A percentile compares a stretch with the other conserved stretches of the same genome.
These are phyloP conservation scores for Odobenus rosmarus DNA, from an alignment of 2,113 vertebrate genomes.

Conservation along the genomic window DNA sequence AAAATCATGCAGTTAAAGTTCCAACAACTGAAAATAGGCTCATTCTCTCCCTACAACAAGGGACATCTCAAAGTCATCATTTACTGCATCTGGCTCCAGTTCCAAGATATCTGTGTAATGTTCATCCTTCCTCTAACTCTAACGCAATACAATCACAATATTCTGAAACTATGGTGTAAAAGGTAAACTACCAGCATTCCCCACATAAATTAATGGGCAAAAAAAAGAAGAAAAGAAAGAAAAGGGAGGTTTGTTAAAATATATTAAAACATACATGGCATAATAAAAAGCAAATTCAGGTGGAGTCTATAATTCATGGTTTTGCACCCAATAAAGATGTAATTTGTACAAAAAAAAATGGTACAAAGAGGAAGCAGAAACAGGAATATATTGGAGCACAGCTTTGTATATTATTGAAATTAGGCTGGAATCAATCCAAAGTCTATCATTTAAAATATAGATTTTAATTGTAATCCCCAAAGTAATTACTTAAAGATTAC, in stretches of 20 bases:
- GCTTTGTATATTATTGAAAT: not conserved
- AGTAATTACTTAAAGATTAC: not conserved
- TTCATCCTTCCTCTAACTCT: not conserved
- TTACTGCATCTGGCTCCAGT: not conserved
- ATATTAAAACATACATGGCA: not conserved
- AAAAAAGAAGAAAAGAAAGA: not conserved
- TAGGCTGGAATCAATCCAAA: not conserved
- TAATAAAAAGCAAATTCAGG: not conserved
- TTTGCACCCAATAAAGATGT: not conserved
- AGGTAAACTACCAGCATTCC: not conserved
- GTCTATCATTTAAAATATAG: not conserved
- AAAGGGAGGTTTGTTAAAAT: not conserved
- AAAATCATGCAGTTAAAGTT: not conserved
- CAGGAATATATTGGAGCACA: not conserved
- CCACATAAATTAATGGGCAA: not conserved
- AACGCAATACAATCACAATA: not conserved
- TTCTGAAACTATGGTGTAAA: not conserved
- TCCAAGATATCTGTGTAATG: not conserved
- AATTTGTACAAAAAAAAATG: not conserved
- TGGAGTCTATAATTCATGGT: not conserved
- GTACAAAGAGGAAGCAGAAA: not conserved
- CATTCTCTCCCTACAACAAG: not conserved
- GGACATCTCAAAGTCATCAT: not conserved
- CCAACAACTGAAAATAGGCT: not conserved
- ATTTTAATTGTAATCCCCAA: not conserved